phyloP scores from a whole-genome alignment of 1,140 invertebrate genomes.

The Cydia fagiglandana region DNA sequence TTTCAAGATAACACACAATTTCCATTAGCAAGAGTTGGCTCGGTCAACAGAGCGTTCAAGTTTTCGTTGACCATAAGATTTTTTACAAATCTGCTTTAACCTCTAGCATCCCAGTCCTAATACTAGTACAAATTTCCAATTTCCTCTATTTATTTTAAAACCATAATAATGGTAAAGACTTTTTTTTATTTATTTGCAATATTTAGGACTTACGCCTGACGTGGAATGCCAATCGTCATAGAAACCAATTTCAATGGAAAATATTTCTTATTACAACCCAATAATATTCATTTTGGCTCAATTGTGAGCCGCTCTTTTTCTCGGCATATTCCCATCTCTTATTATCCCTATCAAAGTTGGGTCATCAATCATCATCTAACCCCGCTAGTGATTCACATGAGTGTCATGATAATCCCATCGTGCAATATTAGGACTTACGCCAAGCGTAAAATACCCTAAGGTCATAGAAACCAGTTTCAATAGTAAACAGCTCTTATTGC shows the following conservation, averaged over 20 bases:
- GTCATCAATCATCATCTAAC: slow-evolving; percentile 84
- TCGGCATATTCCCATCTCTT: slow-evolving; percentile 91
- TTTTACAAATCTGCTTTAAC: too few relatives aligned
- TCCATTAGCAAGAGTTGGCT: background rate
- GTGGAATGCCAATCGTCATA: too few relatives aligned
- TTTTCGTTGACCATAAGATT: too few relatives aligned
- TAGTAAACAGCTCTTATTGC: background rate
- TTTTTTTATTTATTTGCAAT: too few relatives aligned
- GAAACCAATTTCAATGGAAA: background rate
- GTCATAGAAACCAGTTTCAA: slow-evolving; percentile 87
- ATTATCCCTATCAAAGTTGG: slow-evolving; percentile 91
- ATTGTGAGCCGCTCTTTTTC: slow-evolving; percentile 90
- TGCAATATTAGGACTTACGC: slow-evolving; percentile 93
- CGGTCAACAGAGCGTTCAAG: background rate
- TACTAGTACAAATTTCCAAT: too few relatives aligned
- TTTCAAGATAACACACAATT: background rate
- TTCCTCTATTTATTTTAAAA: too few relatives aligned
- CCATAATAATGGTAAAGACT: too few relatives aligned
- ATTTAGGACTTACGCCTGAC: too few relatives aligned
- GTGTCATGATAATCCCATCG: slow-evolving; percentile 99
- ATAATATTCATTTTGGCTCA: slow-evolving; percentile 70
- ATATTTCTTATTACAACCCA: background rate
- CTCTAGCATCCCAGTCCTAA: too few relatives aligned
- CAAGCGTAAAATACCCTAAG: slow-evolving; percentile 94
- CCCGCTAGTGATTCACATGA: slow-evolving; percentile 96